Base-by-base conservation (phyloP, 1,140 invertebrate genomes). In the Brachionus rotundiformis region DNA sequence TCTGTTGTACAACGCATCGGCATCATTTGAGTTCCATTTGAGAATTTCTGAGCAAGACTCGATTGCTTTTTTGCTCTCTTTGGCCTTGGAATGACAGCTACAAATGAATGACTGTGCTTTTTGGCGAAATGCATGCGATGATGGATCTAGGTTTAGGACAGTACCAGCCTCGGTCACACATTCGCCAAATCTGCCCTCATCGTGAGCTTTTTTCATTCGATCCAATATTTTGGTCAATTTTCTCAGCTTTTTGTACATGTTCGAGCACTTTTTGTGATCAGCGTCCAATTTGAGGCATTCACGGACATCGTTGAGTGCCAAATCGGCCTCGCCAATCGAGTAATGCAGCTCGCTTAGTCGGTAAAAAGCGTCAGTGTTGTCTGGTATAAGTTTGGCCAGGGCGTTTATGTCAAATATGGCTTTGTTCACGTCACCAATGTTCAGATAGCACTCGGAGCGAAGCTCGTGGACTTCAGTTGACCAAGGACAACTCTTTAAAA, bases 261-360 rank as follows among this genome's bases (percentile, higher is more conserved):
- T 91, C 92, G 91, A 96, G 89, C 97, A 99, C 82, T 93, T 89
- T 88, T 96, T 95, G 87, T 99, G 95, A 85, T 99, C 98, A 0
- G 96, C 95, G 89, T 99, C 97, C 27, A 98, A 89, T 89, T 97
- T 98, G 8, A 99, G 90, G 88, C 98, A 99, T 88, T 99, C 96
- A 25, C 97, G 91, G 83, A 98, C 93, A 89, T 97, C 94, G 87
- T 93, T 93, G 27, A 99, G 88, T 7, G 95, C 91, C 85, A 98
- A 94, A 16, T 94, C 92, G 36, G 95, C 93, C 84, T 98, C 93
- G 10, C 96, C 96, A 65, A 96, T 90, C 83, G 92, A 90, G 89
- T 99, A 99, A 44, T 96, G 91, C 47, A 98, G 87, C 44, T 90
- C 88, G 31, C 94, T 92, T 0, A 99, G 90, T 83, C 94, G 93